Base-by-base conservation (phyloP, 2,888 invertebrate species). In the Thecocarcelia acutangulata region DNA sequence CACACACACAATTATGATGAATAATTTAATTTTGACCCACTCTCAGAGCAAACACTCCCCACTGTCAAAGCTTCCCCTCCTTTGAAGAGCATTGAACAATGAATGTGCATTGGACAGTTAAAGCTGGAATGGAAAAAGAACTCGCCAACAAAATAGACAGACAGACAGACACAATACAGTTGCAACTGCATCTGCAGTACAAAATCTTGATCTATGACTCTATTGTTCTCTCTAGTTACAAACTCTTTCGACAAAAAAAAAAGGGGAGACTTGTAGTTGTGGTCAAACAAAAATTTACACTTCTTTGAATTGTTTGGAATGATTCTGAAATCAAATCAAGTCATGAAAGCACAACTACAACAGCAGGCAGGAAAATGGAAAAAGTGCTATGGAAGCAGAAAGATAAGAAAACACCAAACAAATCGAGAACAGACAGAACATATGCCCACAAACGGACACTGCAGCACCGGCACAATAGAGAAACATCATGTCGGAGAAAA, bases 141-240 rank as follows among this genome's bases (percentile, higher is more conserved):
- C 5, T 3, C 1, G n/a, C 33, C 24, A 52, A 17, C 24, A 59
- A 52, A 75, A 9, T 33, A 52, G 33, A 19, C 44, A 68, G 6
- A 11, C 15, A 75, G 54, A 76, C 28, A 63, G n/a, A 48, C 58
- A 19, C 50, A 46, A 40, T 54, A 46, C 59, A 75, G 69, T 70
- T 82, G 82, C 82, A 82, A 75, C 75, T 82, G 82, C 82, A 82
- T 70, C 78, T 82, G 82, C 70, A 75, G 66, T 19, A 78, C 42
- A 61, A 78, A 82, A 82, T 82, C 76, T 78, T 82, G 69, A 82
- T 82, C 77, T 74, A 82, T 74, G 74, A 82, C 82, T 82, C 70
- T 19, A 75, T 82, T 82, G 78, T 82, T 81, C 72, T 44, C 19
- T 15, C 3, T 24, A 44, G 46, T 15, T 42, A 19, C 11, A 19